Conservation (phyloP, 64 coral and sea anemone genomes). For the Dendrophyllia cribrosa region DNA sequence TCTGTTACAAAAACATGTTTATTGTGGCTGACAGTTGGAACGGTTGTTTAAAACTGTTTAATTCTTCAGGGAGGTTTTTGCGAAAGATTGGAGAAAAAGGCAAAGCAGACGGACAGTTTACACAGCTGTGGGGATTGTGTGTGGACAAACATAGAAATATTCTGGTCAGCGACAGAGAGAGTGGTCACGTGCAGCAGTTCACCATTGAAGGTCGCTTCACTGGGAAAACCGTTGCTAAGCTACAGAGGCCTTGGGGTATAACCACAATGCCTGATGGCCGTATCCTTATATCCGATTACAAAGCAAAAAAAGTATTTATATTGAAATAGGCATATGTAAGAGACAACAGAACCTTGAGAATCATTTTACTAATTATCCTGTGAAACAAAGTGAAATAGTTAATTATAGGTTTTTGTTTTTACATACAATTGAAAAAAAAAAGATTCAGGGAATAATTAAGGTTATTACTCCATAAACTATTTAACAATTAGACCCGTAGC, state of each 20-base stretch:
- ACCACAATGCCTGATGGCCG: background rate
- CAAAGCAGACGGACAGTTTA: conserved; percentile 29
- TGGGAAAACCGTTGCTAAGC: background rate
- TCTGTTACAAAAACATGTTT: background rate
- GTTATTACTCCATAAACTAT: too few relatives aligned
- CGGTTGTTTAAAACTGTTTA: conserved; percentile 50
- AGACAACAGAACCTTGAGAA: too few relatives aligned
- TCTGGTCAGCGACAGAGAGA: background rate
- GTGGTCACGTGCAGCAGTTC: background rate
- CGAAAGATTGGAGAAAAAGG: conserved; percentile 45
- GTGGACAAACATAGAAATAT: conserved; percentile 41
- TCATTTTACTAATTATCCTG: too few relatives aligned
- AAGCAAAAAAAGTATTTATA: background rate
- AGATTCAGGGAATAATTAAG: too few relatives aligned
- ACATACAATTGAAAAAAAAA: too few relatives aligned
- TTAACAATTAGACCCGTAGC: too few relatives aligned
- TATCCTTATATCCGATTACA: background rate
- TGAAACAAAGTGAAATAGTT: too few relatives aligned
- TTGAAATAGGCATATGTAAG: too few relatives aligned
- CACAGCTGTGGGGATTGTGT: background rate
- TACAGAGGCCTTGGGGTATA: background rate
- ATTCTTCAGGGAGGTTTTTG: conserved; percentile 12
- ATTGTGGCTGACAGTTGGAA: conserved; percentile 26
- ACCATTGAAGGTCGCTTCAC: background rate
- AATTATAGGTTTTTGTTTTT: too few relatives aligned